Base-by-base conservation (phyloP, 1,140 invertebrate genomes). In the Drosophila tsacasi region DNA sequence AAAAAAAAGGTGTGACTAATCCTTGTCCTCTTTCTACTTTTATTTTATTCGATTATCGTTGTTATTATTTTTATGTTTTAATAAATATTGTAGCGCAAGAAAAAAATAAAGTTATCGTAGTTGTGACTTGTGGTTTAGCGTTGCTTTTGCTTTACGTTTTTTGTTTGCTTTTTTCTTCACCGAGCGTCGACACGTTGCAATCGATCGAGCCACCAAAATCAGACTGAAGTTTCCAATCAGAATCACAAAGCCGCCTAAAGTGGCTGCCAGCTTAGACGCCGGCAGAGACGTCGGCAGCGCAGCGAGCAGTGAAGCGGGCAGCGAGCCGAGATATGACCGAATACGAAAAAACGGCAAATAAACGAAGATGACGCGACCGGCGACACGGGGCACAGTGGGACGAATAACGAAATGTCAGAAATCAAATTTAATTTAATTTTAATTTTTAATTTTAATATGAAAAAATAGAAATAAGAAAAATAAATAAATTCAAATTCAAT, bases 201-300 rank as follows among this genome's bases (percentile, higher is more conserved):
- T 89, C 87, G 92, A 86, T 91, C 89, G 91, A 92, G 90, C 19
- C 91, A 92, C 92, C 92, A 93, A 92, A 93, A 91, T 93, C 92
- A 93, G 87, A 93, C 92, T 93, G 87, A 93, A 78, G 73, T 90
- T 91, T 81, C 72, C 74, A 89, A 85, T 91, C 83, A 87, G 86
- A 91, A 91, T 86, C 79, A n/a, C 54, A 91, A 87, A 91, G 79
- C 83, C 86, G 86, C 73, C 81, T 81, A 86, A 87, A 91, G 74
- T 91, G 85, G 78, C 73, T 49, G 77, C 47, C 77, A 79, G 85
- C 84, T 89, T 76, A 82, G 61, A 76, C 72, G 76, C 60, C 78
- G 65, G 65, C 73, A 23, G 62, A 50, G 35, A 40, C 50, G 49
- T 8, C 46, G 40, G 8, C 52, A 30, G 37, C 64, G 52, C 44